Evolutionary conservation across 2,888 invertebrate species (phyloP), one percentile per base, ranked within the genome.

Genomic region (Criorhina ranunculi): DNA sequence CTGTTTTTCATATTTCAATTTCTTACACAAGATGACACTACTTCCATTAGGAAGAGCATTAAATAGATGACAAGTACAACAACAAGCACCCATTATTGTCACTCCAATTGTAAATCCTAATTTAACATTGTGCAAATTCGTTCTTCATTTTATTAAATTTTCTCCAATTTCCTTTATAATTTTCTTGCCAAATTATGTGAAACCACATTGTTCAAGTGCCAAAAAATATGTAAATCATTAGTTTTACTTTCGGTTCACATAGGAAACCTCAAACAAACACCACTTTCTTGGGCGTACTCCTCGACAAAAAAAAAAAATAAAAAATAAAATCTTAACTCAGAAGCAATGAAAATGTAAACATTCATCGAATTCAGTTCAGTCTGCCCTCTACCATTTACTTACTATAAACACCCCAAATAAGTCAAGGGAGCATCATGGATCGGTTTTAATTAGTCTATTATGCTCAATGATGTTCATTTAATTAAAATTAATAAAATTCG

Each of bases 311-410:
- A 24, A 31, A 72, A 70, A 64, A 57, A 76, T 62, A 70, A 46
- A 15, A 15, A 24, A 24, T 4, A 3, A 24, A 24, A 24, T 4
- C 24, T 24, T 9, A 72, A 40, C 42, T 51, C 82, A 64, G 35
- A 15, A 57, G 42, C 51, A 62, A 69, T 66, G 70, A 76, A 73
- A 80, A 80, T 85, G 85, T 85, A 85, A 85, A 85, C 85, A 85
- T 80, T 82, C 66, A 53, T 51, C 59, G 64, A 40, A 31, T 46
- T 35, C 67, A 73, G 19, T 17, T n/a, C 24, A 24, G 24, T 24
- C 60, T 49, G 15, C 44, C 51, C 60, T 49, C 59, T 37, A 35
- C 44, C 57, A 66, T 37, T 64, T 51, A 42, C 15, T 53, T 11
- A 40, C 49, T 24, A 24, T 24, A 33, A 31, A 12, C 33, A 40